phyloP scores from a whole-genome alignment of 2,113 vertebrate species.

The Oreocharis arfaki region DNA sequence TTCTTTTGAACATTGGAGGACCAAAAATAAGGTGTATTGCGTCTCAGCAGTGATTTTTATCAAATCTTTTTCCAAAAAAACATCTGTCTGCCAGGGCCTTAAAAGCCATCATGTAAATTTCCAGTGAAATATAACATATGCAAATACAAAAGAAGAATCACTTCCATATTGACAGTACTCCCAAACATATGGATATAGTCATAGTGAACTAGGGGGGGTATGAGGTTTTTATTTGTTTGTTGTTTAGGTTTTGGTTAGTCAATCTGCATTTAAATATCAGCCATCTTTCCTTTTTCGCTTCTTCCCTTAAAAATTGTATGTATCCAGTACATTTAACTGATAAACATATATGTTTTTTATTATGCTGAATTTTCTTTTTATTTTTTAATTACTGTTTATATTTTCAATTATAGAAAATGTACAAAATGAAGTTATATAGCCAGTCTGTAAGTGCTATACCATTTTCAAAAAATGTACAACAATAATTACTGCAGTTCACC shows the following conservation, averaged over 20 bases:
- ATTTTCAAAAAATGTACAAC: constrained; percentile 79
- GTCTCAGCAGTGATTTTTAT: constrained; percentile 78
- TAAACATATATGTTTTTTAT: constrained; percentile 85
- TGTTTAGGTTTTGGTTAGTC: constrained; percentile 78
- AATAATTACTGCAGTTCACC: constrained; percentile 80
- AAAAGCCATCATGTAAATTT: constrained; percentile 85
- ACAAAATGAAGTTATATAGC: constrained; percentile 83
- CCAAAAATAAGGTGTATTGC: constrained; percentile 82
- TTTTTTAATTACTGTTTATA: constrained; percentile 89
- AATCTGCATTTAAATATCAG: constrained; percentile 83
- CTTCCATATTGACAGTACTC: constrained; percentile 76
- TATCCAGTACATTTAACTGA: constrained; percentile 85
- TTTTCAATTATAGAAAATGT: constrained; percentile 84
- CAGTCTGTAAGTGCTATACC: constrained; percentile 82
- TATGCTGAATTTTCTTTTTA: constrained; percentile 84
- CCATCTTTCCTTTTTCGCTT: constrained; percentile 80
- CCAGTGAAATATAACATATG: constrained; percentile 77
- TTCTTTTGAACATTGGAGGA: constrained; percentile 81
- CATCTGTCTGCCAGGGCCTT: constrained; percentile 79
- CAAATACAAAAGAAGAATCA: constrained; percentile 75
- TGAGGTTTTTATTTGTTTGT: constrained; percentile 75
- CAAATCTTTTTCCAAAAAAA: constrained; percentile 73
- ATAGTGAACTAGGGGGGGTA: constrained; percentile 78
- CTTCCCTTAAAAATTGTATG: constrained; percentile 85
- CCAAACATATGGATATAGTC: constrained; percentile 78